Evolutionary conservation across 1,140 invertebrate species (phyloP).

Genomic region (Hesperophylax magnus): DNA sequence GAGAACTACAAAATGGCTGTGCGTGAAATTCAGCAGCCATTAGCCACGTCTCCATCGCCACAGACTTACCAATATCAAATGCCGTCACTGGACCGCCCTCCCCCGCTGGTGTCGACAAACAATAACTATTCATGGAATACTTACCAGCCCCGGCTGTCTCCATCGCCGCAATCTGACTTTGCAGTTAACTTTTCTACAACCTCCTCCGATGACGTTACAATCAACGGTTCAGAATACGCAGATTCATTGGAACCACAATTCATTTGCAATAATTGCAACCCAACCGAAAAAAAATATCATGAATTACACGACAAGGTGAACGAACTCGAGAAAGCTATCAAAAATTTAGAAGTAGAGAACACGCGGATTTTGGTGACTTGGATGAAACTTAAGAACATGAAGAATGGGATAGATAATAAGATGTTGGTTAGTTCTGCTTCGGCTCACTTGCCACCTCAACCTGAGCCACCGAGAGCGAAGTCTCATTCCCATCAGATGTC

Average conservation of each 20-base stretch:
- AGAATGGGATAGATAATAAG: neutral
- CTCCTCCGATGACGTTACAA: too few species aligned
- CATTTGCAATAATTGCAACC: neutral
- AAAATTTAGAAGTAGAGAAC: neutral
- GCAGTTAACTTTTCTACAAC: too few species aligned
- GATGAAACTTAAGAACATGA: neutral
- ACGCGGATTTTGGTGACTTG: neutral
- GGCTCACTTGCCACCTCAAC: neutral
- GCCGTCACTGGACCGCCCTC: neutral
- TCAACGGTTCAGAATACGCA: too few species aligned
- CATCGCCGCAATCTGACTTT: neutral
- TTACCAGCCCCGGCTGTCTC: neutral
- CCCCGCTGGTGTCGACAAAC: neutral
- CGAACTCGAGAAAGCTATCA: neutral
- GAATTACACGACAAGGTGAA: neutral
- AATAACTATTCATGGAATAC: neutral
- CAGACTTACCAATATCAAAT: neutral
- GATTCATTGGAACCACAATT: neutral
- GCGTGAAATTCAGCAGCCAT: neutral
- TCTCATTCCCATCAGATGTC: neutral
- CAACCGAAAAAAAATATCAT: neutral
- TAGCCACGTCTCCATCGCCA: neutral
- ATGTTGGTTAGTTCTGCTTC: neutral
- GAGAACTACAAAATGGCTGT: conserved; percentile 3
- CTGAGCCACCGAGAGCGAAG: neutral